These are phyloP conservation scores for Abramis brama DNA, from an alignment of 2,113 vertebrate species.

Conservation along the genomic window DNA sequence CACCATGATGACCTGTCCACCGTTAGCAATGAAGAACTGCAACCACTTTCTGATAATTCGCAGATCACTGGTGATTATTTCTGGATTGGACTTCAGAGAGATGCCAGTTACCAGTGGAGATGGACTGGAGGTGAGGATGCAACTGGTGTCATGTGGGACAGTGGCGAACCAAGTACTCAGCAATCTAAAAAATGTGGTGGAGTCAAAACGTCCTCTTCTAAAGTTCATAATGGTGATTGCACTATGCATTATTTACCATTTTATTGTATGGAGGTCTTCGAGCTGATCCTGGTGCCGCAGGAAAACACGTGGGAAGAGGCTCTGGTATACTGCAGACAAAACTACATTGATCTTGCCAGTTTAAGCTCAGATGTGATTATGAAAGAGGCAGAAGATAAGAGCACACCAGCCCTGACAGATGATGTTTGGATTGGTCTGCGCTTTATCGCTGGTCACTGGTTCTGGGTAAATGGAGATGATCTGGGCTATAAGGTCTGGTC, in stretches of 20 bases:
- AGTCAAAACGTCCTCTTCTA: neutral
- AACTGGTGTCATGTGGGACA: neutral
- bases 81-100: neutral
- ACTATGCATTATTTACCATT: accelerated
- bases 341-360: neutral
- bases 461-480: constrained; percentile 15
- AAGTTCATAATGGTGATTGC: neutral
- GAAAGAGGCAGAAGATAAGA: neutral
- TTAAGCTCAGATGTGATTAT: neutral
- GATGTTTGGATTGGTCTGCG: constrained; percentile 18
- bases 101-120: accelerated
- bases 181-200: neutral
- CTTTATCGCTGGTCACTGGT: constrained; percentile 21
- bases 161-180: no score
- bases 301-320: constrained; percentile 29
- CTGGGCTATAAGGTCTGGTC: constrained; percentile 17
- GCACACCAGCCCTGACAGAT: neutral
- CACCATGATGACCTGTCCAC: neutral
- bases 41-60: neutral
- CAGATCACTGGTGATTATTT: neutral
- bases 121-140: neutral
- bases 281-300: neutral
- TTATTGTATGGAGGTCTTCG: neutral
- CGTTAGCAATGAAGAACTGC: neutral
- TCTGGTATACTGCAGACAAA: constrained; percentile 7